phyloP scores from a whole-genome alignment of 2,113 vertebrate genomes.

The Onychostoma macrolepis region DNA sequence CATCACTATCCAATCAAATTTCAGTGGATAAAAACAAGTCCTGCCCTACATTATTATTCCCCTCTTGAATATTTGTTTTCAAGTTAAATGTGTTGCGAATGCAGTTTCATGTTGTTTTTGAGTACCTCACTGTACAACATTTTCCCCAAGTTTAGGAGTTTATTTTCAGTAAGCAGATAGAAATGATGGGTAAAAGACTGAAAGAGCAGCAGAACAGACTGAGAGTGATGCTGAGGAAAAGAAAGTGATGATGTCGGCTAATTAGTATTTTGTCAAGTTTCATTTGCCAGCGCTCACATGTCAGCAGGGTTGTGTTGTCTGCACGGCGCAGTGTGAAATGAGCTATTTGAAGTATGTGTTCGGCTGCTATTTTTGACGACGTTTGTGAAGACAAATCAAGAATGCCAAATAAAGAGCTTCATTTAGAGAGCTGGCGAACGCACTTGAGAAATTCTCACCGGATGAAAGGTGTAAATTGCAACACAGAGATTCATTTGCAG shows the following conservation, averaged over 20 bases:
- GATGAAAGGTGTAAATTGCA: constrained; percentile 46
- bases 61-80: background rate
- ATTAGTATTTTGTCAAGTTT: constrained; percentile 32
- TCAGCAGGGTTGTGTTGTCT: constrained; percentile 10
- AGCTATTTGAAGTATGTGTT: constrained; percentile 30
- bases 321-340: constrained; percentile 14
- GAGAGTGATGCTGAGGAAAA: background rate
- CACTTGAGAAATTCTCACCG: constrained; percentile 1
- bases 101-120: background rate
- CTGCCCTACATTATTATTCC: background rate
- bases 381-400: constrained; percentile 18
- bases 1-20: background rate
- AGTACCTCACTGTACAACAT: too few species aligned
- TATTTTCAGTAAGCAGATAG: background rate
- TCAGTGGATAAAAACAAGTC: background rate
- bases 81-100: background rate
- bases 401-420: constrained; percentile 22
- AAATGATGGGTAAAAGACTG: background rate
- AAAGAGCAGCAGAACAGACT: background rate
- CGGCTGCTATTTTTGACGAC: constrained; percentile 36
- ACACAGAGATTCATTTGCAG: constrained; percentile 7
- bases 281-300: constrained; percentile 4
- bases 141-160: background rate
- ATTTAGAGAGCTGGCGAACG: constrained; percentile 19
- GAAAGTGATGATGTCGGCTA: background rate